Evolutionary conservation across 64 coral and sea anemone genomes (phyloP).

Genomic region (Actinia tenebrosa): DNA sequence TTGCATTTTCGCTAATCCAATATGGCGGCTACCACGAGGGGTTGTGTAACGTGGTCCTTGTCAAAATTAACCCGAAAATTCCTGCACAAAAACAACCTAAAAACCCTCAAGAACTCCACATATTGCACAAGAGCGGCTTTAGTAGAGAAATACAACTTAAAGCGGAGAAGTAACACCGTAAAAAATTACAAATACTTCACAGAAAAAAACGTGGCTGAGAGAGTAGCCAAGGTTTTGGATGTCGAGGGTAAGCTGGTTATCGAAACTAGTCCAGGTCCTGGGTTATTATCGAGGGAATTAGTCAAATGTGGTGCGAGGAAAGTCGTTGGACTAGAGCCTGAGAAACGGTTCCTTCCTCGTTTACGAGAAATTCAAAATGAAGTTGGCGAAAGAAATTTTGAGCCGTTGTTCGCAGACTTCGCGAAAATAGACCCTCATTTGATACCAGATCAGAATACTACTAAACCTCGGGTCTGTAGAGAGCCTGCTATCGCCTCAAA

Average conservation of each 20-base stretch:
- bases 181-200: constrained; percentile 70
- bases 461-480: constrained; percentile 40
- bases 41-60: background rate
- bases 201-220: constrained; percentile 46
- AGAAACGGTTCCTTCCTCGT: constrained; percentile 53
- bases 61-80: background rate
- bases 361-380: constrained; percentile 47
- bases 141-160: constrained; percentile 36
- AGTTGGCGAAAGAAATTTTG: constrained; percentile 30
- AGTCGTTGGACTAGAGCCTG: constrained; percentile 81
- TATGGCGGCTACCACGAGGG: constrained; percentile 55
- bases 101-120: background rate
- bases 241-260: constrained; percentile 35
- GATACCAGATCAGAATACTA: constrained; percentile 31
- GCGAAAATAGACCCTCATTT: constrained; percentile 85
- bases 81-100: background rate
- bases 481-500: constrained; percentile 70
- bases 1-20: constrained; percentile 34
- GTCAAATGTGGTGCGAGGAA: constrained; percentile 56
- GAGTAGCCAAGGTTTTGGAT: constrained; percentile 47
- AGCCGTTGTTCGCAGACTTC: constrained; percentile 68
- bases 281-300: constrained; percentile 51
- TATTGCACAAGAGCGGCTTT: constrained; percentile 23
- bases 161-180: constrained; percentile 21
- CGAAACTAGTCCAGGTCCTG: constrained; percentile 60